A percentile compares a stretch with the other conserved stretches of the same genome.
These are phyloP conservation scores for Eulithis prunata DNA, from an alignment of 2,888 invertebrate genomes.

Conservation along the genomic window DNA sequence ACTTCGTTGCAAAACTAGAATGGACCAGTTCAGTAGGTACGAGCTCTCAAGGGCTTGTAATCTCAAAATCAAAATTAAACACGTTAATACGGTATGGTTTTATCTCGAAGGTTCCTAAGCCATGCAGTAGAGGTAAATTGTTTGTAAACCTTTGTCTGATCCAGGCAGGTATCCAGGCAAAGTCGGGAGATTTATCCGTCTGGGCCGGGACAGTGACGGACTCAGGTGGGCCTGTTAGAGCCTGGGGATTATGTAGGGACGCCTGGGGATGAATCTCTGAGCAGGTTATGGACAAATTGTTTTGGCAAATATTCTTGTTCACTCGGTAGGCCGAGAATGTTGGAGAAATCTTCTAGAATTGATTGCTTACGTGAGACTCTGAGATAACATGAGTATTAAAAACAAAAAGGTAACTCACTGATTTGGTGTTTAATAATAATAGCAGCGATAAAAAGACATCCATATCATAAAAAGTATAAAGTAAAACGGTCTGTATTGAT, in stretches of 20 bases:
- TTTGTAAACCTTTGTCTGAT: slow-evolving; percentile 19
- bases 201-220: slow-evolving; percentile 59
- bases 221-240: slow-evolving; percentile 48
- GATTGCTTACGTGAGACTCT: too few relatives aligned
- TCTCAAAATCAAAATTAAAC: not conserved
- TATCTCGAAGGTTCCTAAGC: slow-evolving; percentile 1
- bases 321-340: not conserved
- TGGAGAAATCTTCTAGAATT: too few relatives aligned
- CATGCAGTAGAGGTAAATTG: slow-evolving; percentile 19
- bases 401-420: too few relatives aligned
- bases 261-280: slow-evolving; percentile 13
- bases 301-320: not conserved
- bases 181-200: slow-evolving; percentile 59
- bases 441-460: too few relatives aligned
- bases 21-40: too few relatives aligned
- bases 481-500: too few relatives aligned
- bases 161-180: slow-evolving; percentile 39
- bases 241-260: slow-evolving; percentile 33
- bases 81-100: not conserved
- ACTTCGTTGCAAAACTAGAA: too few relatives aligned
- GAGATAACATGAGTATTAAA: too few relatives aligned
- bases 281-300: not conserved
- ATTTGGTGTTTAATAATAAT: too few relatives aligned
- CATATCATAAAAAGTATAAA: too few relatives aligned
- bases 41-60: not conserved